Evolutionary conservation across 2,113 vertebrate species (phyloP), one percentile per base, ranked within the genome.

Genomic region (Hipposideros armiger): DNA sequence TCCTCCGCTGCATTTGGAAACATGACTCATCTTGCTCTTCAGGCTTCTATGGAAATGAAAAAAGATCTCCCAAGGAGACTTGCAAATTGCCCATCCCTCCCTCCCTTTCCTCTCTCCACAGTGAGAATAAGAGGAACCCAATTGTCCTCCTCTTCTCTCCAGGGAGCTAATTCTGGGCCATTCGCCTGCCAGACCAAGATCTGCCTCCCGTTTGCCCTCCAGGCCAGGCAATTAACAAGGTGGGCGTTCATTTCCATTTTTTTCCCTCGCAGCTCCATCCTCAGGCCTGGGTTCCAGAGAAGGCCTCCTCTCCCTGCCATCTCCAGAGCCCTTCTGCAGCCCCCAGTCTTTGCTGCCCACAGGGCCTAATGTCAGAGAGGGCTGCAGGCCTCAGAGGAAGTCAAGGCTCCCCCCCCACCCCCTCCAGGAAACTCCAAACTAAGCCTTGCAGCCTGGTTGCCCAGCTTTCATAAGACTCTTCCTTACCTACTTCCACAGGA

Each of bases 21-120:
- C 32, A 9, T 85, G 95, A 92, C 73, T 93, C 97, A 91, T 50
- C 36, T 60, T 13, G 2, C 54, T 88, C 94, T 76, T 77, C 60
- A 72, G 28, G 30, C 64, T 16, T 50, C 89, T 45, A 5, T 28
- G 81, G 90, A 87, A 80, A 74, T 52, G 56, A 72, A 70, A 66
- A 87, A 47, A 66, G 74, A 60, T 58, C n/a, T 73, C 70, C 58
- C 32, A 56, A 40, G 67, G 77, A 80, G 66, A 70, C 60, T 62
- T 17, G 0, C 26, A 82, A 54, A 58, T 58, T 40, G 45, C 70
- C 82, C 60, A 8, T 74, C 52, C 78, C 58, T 47, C 36, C 56
- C 52, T 54, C 60, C 47, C 9, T 69, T 60, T 8, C 9, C 69
- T 67, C 87, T 54, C 26, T 73, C 85, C 60, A 50, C 47, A 45